These are phyloP conservation scores for Thamnophis elegans DNA, from an alignment of 2,797 vertebrate genomes.

Conservation along the genomic window DNA sequence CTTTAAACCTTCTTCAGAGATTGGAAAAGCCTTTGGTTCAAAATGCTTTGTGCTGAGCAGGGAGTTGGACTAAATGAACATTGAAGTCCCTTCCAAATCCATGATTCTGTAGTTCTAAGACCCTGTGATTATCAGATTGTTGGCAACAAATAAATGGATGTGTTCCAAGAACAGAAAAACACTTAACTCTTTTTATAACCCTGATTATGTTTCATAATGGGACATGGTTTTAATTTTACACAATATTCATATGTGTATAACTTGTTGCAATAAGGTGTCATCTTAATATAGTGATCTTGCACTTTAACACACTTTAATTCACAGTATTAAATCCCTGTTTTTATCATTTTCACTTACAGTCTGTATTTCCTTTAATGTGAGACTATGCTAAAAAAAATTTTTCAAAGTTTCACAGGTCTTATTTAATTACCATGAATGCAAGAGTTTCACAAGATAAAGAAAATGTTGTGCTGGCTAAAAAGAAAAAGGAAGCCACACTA, in stretches of 20 bases:
- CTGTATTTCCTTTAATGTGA: neutral
- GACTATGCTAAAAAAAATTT: neutral
- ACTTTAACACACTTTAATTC: neutral
- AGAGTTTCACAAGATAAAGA: neutral
- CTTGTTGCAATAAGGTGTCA: neutral
- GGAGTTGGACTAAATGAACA: neutral
- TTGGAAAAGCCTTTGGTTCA: neutral
- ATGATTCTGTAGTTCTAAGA: neutral
- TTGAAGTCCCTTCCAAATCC: neutral
- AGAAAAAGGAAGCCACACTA: neutral
- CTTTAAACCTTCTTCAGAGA: neutral
- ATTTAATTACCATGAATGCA: neutral
- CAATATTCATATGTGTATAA: neutral
- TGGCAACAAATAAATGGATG: conserved; percentile 1
- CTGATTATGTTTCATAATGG: neutral
- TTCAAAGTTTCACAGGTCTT: neutral
- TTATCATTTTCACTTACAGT: neutral
- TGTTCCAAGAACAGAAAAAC: neutral
- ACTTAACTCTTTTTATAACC: neutral
- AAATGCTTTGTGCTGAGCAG: neutral
- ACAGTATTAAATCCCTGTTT: neutral
- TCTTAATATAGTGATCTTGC: neutral
- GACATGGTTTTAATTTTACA: conserved; percentile 1
- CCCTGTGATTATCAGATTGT: neutral
- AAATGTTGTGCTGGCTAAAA: neutral